These are phyloP conservation scores for Trialeurodes vaporariorum DNA, from an alignment of 1,140 invertebrate genomes.

Conservation along the genomic window DNA sequence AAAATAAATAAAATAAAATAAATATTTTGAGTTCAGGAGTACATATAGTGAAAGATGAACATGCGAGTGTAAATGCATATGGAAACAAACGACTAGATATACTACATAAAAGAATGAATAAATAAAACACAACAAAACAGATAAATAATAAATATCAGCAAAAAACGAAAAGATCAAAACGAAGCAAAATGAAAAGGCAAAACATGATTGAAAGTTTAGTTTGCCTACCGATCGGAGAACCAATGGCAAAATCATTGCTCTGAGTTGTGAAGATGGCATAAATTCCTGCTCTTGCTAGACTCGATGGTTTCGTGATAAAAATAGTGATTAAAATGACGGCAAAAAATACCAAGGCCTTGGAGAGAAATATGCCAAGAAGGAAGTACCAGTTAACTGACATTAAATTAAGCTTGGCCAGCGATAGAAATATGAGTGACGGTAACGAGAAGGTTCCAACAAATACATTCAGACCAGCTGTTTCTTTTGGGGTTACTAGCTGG, in stretches of 20 bases:
- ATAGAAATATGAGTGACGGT: conserved; percentile 83
- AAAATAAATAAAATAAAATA: too few species aligned
- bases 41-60: too few species aligned
- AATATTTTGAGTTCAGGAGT: too few species aligned
- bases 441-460: conserved; percentile 90
- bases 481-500: conserved; percentile 67
- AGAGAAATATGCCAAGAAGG: conserved; percentile 66
- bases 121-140: too few species aligned
- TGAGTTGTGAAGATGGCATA: conserved; percentile 93
- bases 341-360: conserved; percentile 78
- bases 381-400: conserved; percentile 80
- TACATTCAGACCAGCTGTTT: conserved; percentile 82
- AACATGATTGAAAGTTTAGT: background rate
- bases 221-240: conserved; percentile 81
- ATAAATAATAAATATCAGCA: conserved; percentile 27
- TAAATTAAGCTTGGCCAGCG: conserved; percentile 75
- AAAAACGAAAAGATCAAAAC: conserved; percentile 18
- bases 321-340: conserved; percentile 65
- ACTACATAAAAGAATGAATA: too few species aligned
- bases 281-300: conserved; percentile 73
- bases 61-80: too few species aligned
- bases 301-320: conserved; percentile 61
- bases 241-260: conserved; percentile 96
- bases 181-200: background rate
- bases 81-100: too few species aligned